Evolutionary conservation across 2,797 vertebrate genomes (phyloP).

Genomic region (Rhyacichthys aspro): DNA sequence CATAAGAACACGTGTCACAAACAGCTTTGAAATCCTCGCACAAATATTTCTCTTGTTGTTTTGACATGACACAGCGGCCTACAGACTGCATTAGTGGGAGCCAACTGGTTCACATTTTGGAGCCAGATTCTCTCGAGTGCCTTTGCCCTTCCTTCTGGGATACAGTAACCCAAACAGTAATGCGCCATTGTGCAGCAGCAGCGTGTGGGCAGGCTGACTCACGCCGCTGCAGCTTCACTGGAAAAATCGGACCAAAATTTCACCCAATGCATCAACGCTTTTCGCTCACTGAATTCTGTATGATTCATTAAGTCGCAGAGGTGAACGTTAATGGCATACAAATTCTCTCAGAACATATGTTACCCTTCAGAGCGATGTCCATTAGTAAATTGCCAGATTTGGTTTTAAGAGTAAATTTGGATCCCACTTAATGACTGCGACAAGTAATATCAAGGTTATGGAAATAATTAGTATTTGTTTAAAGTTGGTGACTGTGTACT

Average conservation of each 20-base stretch:
- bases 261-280: slow-evolving; percentile 14
- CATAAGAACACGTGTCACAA: neutral
- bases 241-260: slow-evolving; percentile 24
- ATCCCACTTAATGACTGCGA: neutral
- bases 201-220: slow-evolving; percentile 53
- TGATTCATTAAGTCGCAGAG: slow-evolving; percentile 42
- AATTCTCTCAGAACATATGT: slow-evolving; percentile 27
- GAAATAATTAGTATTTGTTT: neutral
- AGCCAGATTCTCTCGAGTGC: slow-evolving; percentile 30
- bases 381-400: neutral
- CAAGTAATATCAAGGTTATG: slow-evolving; percentile 5
- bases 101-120: slow-evolving; percentile 36
- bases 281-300: neutral
- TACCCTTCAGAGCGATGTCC: slow-evolving; percentile 13
- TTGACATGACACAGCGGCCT: slow-evolving; percentile 32
- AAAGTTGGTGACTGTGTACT: too few relatives aligned
- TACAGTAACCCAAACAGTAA: slow-evolving; percentile 33
- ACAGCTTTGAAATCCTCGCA: slow-evolving; percentile 17
- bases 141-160: slow-evolving; percentile 28
- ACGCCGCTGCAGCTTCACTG: slow-evolving; percentile 25
- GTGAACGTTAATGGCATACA: slow-evolving; percentile 9
- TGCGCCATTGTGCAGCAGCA: slow-evolving; percentile 26
- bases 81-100: slow-evolving; percentile 31
- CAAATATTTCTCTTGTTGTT: slow-evolving; percentile 8
- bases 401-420: neutral